These are phyloP conservation scores for Pituophis catenifer DNA, from an alignment of 2,113 vertebrate species.

Conservation along the genomic window DNA sequence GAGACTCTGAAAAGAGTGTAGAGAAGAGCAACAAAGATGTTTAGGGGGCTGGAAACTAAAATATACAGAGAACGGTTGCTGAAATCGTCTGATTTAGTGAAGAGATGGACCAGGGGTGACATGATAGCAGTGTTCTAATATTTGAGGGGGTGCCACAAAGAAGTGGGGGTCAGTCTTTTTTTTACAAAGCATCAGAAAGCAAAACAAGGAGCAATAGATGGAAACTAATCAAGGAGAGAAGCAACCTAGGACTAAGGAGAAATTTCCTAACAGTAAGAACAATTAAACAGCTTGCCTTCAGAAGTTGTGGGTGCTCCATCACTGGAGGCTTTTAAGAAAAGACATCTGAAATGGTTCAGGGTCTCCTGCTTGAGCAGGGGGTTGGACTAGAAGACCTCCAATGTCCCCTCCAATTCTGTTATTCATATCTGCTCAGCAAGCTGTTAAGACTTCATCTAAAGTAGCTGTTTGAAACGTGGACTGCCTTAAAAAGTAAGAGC, in stretches of 20 bases:
- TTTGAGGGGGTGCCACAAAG: not conserved
- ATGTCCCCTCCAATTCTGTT: not conserved
- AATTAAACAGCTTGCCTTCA: not conserved
- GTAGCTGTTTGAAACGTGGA: not conserved
- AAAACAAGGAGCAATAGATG: not conserved
- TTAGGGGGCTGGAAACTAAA: not conserved
- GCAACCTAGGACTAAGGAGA: not conserved
- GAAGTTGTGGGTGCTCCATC: not conserved
- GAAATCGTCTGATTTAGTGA: not conserved
- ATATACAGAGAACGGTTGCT: not conserved
- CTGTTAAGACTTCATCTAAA: not conserved
- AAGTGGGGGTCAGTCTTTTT: not conserved
- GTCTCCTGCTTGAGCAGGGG: not conserved
- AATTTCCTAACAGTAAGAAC: not conserved
- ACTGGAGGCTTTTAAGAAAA: not conserved
- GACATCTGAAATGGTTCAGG: not conserved
- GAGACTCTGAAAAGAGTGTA: not conserved
- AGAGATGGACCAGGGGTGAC: not conserved
- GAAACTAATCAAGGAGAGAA: not conserved
- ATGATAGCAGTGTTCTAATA: not conserved
- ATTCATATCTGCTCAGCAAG: not conserved
- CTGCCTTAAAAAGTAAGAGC: not conserved
- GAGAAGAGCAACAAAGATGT: not conserved
- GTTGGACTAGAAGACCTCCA: not conserved
- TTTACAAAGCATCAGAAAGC: not conserved